Base-by-base conservation (phyloP, 64 coral and sea anemone genomes). In the Orbicella faveolata region DNA sequence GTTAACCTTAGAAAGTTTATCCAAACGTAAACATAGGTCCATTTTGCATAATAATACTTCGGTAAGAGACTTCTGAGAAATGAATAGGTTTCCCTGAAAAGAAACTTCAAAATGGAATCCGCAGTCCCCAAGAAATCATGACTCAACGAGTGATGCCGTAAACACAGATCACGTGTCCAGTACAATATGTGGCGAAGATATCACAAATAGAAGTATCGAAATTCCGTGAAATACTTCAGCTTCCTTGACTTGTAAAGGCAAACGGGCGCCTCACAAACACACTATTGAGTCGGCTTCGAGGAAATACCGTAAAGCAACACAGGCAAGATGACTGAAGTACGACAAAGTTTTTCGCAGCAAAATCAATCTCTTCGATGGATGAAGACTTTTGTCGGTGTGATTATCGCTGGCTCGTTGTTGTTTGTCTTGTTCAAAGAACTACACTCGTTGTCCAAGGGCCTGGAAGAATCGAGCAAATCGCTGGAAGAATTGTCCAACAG, bases 111-210 rank as follows among this genome's bases (percentile, higher is more conserved):
- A 26, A 69, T 85, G 63, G 6, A 73, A 11, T 85, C 82, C 82
- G 64, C 82, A 37, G 67, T 72, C 82, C 82, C 65, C 34, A 52
- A 72, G 39, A 85, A 85, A 67, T 67, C 62, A 65, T 36, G 82
- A 69, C 63, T 85, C 82, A 83, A 67, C 14, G 12, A 73, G 52
- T 51, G 36, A 72, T 37, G 37, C 37, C 20, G 20, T 85, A 73
- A 85, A 72, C 82, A 85, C 18, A 20, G 62, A 39, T 85, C 82
- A 85, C 82, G 82, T 85, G 82, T 72, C 23, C 82, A 78, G 21
- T 52, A 62, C 18, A 52, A 33, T 36, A 52, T 37, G 63, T 18
- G 11, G 35, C 33, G 34, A 59, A 80, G 9, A 12, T 26, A 59
- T 55, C 52, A 66, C 37, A 59, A n/a, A n/a, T 70, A 10, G 3